These are phyloP conservation scores for Drosophila bocqueti DNA, from an alignment of 1,140 invertebrate species.

Conservation along the genomic window DNA sequence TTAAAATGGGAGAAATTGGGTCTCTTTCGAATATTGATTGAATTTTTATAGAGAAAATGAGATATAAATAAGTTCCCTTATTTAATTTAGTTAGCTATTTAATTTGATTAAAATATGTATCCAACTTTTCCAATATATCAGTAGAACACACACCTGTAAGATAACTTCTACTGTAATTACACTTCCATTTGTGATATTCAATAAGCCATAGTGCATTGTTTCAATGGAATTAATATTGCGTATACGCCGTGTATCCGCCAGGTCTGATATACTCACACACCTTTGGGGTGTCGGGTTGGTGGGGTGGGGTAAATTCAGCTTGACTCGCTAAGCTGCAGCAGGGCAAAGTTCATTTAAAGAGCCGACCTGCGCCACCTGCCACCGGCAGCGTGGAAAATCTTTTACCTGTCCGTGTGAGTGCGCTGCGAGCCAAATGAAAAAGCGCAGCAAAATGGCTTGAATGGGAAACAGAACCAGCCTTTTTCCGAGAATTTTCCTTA, in stretches of 20 bases:
- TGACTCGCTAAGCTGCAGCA: constrained; percentile 47
- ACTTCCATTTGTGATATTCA: constrained; percentile 11
- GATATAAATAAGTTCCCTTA: background rate
- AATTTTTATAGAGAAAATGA: background rate
- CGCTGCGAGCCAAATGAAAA: constrained; percentile 33
- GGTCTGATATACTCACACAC: constrained; percentile 22
- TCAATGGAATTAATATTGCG: constrained; percentile 20
- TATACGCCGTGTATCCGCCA: constrained; percentile 12
- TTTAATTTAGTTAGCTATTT: background rate
- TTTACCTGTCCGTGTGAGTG: constrained; percentile 25
- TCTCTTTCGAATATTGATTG: background rate
- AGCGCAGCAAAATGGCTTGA: constrained; percentile 45
- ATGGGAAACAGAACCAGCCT: constrained; percentile 13
- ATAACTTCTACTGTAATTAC: background rate
- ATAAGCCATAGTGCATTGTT: background rate
- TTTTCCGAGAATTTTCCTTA: constrained; percentile 34
- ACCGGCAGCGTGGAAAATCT: constrained; percentile 37
- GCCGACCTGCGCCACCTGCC: constrained; percentile 39
- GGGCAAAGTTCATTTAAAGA: constrained; percentile 58
- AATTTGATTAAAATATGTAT: background rate
- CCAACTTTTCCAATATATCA: background rate
- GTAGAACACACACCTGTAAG: background rate
- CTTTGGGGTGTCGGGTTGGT: background rate
- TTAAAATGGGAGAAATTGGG: background rate
- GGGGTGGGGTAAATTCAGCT: constrained; percentile 18